These are phyloP conservation scores for Porites lobata DNA, from an alignment of 92 coral and sea anemone species.

Conservation along the genomic window DNA sequence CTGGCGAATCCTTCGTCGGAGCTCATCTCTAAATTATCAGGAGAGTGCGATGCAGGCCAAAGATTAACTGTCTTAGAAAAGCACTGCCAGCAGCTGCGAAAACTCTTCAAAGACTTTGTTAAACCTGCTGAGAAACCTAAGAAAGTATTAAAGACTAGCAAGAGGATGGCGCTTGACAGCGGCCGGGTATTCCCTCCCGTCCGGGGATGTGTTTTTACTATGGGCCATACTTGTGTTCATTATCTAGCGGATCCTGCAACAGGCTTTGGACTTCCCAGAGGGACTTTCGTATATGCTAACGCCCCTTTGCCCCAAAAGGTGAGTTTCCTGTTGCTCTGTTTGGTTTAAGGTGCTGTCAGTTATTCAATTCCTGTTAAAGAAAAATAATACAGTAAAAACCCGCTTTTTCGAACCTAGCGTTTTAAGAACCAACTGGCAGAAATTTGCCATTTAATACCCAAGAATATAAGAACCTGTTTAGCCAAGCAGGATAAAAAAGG, in stretches of 20 bases:
- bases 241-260: conserved; percentile 79
- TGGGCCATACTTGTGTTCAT: conserved; percentile 87
- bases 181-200: conserved; percentile 88
- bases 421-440: too few relatives aligned
- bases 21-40: conserved; percentile 68
- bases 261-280: conserved; percentile 81
- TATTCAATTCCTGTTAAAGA: too few relatives aligned
- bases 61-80: conserved; percentile 80
- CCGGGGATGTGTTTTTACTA: conserved; percentile 92
- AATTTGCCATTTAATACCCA: too few relatives aligned
- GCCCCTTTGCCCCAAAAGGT: conserved; percentile 88
- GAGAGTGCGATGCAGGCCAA: conserved; percentile 89
- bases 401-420: too few relatives aligned
- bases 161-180: conserved; percentile 77
- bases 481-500: too few relatives aligned
- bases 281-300: conserved; percentile 82
- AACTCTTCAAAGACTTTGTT: conserved; percentile 93
- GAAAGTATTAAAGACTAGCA: conserved; percentile 43
- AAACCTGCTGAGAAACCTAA: conserved; percentile 74
- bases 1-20: conserved; percentile 51
- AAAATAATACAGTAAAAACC: not conserved
- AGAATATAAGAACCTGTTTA: too few relatives aligned
- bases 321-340: not conserved
- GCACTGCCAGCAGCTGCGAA: conserved; percentile 94
- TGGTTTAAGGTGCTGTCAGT: not conserved